Percentiles rank a stretch among this genome's conserved stretches.
phyloP scores from a whole-genome alignment of 2,113 vertebrate genomes.

The Labrus mixtus region DNA sequence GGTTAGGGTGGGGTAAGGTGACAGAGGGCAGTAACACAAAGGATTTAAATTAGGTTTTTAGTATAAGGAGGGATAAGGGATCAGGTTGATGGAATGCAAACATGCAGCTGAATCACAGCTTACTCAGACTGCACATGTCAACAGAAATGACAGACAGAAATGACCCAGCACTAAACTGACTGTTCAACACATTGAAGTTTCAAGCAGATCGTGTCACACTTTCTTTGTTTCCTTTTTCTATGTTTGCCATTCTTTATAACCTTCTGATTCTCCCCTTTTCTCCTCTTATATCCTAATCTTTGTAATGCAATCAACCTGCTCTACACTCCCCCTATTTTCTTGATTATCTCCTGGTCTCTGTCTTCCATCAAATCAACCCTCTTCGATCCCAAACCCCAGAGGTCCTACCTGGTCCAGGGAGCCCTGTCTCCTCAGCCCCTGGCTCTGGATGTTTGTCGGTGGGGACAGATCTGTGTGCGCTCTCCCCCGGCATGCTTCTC shows the following conservation, averaged over 20 bases:
- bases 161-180: constrained; percentile 11
- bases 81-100: constrained; percentile 31
- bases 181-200: constrained; percentile 16
- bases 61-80: neutral
- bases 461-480: constrained; percentile 77
- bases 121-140: constrained; percentile 35
- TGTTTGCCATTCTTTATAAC: constrained; percentile 1
- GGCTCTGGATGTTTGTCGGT: constrained; percentile 73
- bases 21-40: neutral
- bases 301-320: neutral
- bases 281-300: neutral
- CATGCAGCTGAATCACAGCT: constrained; percentile 52
- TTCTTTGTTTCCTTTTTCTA: neutral
- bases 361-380: neutral
- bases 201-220: constrained; percentile 15
- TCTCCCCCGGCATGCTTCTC: constrained; percentile 85
- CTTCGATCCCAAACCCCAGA: constrained; percentile 19
- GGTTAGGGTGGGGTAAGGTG: constrained; percentile 17
- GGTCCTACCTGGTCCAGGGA: constrained; percentile 85
- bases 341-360: neutral
- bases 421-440: constrained; percentile 76
- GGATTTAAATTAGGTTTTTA: neutral
- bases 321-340: neutral
- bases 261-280: too few relatives aligned
- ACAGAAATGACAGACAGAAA: constrained; percentile 30